Percentiles rank a stretch among this genome's conserved stretches.
Conservation (phyloP, 2,888 invertebrate species). For the Seladonia tumulorum region DNA sequence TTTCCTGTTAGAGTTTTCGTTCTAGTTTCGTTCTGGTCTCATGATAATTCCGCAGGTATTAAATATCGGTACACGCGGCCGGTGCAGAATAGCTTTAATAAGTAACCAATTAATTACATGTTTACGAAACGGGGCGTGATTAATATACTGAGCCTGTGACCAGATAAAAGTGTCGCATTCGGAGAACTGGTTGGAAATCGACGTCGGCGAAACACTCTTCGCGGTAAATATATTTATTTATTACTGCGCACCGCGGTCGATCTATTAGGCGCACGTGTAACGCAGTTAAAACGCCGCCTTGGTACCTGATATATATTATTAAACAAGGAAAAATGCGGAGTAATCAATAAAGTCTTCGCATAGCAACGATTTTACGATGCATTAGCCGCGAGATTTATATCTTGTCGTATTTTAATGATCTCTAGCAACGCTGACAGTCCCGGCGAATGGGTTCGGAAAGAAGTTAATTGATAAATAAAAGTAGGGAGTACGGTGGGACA, state of each 20-base stretch:
- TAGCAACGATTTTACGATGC: constrained; percentile 7
- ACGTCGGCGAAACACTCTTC: neutral
- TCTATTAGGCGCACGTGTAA: constrained; percentile 3
- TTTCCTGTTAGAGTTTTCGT: neutral
- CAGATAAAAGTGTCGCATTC: neutral
- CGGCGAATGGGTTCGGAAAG: neutral
- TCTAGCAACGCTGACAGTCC: neutral
- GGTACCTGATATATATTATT: constrained; percentile 27
- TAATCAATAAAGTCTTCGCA: neutral
- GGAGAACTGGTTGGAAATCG: constrained; percentile 27
- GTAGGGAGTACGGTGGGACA: neutral
- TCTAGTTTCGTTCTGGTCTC: neutral
- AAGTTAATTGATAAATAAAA: constrained; percentile 6
- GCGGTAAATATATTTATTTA: constrained; percentile 39
- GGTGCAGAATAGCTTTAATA: neutral
- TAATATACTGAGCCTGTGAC: neutral
- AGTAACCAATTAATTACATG: neutral
- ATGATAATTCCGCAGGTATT: neutral
- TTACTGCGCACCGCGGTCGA: neutral
- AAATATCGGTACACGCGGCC: neutral
- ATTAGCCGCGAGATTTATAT: constrained; percentile 23
- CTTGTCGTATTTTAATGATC: neutral
- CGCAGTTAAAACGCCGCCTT: neutral
- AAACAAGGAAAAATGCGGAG: constrained; percentile 11
- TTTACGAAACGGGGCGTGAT: neutral